Evolutionary conservation across 2,113 vertebrate species (phyloP).

Genomic region (Nannobrachium achirus): DNA sequence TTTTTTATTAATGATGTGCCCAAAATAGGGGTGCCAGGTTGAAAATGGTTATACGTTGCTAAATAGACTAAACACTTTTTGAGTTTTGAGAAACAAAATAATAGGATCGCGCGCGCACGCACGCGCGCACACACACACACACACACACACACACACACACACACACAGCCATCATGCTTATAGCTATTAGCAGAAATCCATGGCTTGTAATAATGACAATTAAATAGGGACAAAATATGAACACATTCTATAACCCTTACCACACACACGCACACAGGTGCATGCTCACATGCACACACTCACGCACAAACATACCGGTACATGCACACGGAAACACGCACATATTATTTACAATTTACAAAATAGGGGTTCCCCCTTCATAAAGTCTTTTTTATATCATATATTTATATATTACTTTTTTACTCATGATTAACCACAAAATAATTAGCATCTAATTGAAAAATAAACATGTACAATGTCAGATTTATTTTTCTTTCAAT

Average conservation of each 20-base stretch:
- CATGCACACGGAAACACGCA: constrained; percentile 33
- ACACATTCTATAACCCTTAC: constrained; percentile 9
- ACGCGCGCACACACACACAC: not conserved
- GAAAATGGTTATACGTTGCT: too few species aligned
- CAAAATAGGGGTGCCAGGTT: too few species aligned
- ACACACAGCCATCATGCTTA: constrained; percentile 46
- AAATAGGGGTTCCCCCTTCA: constrained; percentile 31
- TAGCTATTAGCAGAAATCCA: constrained; percentile 37
- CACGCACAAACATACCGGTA: constrained; percentile 34
- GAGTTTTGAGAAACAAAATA: too few species aligned
- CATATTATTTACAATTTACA: constrained; percentile 43
- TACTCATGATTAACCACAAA: too few species aligned
- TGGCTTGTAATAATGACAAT: constrained; percentile 31
- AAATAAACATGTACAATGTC: too few species aligned
- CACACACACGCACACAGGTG: constrained; percentile 52
- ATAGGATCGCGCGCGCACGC: too few species aligned
- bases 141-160: not conserved
- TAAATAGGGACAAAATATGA: not conserved
- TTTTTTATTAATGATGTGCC: too few species aligned
- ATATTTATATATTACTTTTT: constrained; percentile 23
- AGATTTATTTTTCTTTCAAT: not conserved
- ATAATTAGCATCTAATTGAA: too few species aligned
- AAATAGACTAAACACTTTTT: too few species aligned
- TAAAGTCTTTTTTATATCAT: constrained; percentile 9
- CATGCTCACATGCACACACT: constrained; percentile 16